Conservation (phyloP, 1,140 invertebrate genomes). For the Papilio helenus region DNA sequence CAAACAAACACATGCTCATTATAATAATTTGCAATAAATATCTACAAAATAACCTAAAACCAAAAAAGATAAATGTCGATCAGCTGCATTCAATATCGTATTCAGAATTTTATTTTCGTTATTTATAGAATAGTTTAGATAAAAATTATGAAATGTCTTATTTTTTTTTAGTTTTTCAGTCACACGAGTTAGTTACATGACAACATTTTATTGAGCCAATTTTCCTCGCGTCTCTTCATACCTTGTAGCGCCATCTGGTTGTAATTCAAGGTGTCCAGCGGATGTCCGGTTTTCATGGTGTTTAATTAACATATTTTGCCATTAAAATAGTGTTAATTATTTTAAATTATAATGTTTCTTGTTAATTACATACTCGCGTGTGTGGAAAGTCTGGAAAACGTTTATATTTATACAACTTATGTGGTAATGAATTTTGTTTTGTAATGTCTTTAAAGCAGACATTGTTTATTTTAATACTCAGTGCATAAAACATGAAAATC, state of each 20-base stretch:
- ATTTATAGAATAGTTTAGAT: neutral
- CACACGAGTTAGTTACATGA: neutral
- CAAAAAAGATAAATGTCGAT: neutral
- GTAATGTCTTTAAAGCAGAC: neutral
- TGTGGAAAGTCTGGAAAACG: neutral
- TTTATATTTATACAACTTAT: neutral
- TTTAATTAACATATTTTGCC: neutral
- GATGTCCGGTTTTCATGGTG: neutral
- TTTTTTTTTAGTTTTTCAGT: neutral
- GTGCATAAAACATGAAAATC: neutral
- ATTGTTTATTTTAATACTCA: neutral
- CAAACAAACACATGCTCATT: neutral
- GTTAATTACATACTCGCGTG: neutral
- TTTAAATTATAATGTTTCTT: neutral
- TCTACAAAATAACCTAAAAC: neutral
- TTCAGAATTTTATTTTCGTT: neutral
- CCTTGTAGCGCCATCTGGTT: neutral
- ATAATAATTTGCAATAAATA: neutral
- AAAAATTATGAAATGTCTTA: neutral
- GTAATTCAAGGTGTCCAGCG: neutral
- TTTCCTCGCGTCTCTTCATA: neutral
- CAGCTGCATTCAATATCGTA: neutral
- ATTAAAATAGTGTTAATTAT: neutral
- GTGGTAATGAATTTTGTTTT: neutral
- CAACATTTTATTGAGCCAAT: constrained; percentile 22